Evolutionary conservation across 2,797 vertebrate genomes (phyloP), one percentile per base, ranked within the genome.

Genomic region (Hydrocynus forskahlii): DNA sequence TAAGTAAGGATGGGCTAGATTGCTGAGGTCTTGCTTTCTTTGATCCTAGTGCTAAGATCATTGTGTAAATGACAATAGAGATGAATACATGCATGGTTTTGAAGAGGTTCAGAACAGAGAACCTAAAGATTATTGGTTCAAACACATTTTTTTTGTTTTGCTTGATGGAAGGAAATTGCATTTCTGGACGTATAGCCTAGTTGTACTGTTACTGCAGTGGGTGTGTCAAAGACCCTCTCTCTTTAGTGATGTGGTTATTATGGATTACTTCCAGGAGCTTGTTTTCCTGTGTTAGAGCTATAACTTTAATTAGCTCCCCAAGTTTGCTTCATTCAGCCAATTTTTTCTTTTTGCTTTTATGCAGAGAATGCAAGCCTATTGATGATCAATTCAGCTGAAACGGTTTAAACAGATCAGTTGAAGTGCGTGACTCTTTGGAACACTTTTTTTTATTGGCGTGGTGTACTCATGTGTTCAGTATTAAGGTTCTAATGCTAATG

Each of bases 241-340:
- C 1, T 25, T 40, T 73, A 29, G 55, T 76, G 43, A 68, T 73
- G 48, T 64, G 66, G 54, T 70, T 74, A 70, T 86, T 19, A 78
- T 62, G 21, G 57, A 82, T 78, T 78, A 48, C 78, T 29, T 57
- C 23, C 38, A 45, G 59, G 67, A 81, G 76, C 70, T 75, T 79
- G 68, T 70, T 63, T 35, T 17, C 17, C 71, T 83, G 54, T 68
- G 64, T 79, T 79, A 70, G 67, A 38, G 6, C 4, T 64, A 7
- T 17, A 35, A 35, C 29, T 16, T 35, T 63, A 79, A 69, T 83
- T 75, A 43, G 71, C 76, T 79, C 64, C 54, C 68, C 14, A 17
- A 4, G 45, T 25, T 52, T 50, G 7, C 14, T 19, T 52, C 45
- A 70, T 52, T 50, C 17, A 25, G 13, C 67, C 7, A 43, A 21